These are phyloP conservation scores for Junonia oenone DNA, from an alignment of 2,888 invertebrate species.

Conservation along the genomic window DNA sequence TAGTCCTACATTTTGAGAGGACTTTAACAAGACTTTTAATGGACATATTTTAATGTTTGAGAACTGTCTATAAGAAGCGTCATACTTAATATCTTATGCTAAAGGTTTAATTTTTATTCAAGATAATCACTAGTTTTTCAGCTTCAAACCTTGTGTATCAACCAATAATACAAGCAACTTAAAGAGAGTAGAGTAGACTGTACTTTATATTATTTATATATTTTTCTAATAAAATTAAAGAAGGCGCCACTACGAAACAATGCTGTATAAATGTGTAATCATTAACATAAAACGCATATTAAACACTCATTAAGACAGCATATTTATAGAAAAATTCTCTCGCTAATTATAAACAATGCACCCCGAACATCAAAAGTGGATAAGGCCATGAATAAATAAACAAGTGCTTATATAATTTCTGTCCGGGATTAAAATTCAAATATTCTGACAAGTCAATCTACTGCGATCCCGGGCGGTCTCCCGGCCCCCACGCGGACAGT, in stretches of 20 bases:
- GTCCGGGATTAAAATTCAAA: constrained; percentile 78
- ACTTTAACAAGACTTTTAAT: no score
- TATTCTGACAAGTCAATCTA: constrained; percentile 81
- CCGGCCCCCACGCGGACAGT: constrained; percentile 42
- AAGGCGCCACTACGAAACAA: no score
- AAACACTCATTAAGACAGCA: background rate
- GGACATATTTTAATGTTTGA: background rate
- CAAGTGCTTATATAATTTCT: constrained; percentile 65
- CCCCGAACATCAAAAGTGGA: constrained; percentile 34
- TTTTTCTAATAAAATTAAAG: background rate
- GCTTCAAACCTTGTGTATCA: no score
- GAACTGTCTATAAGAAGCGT: no score
- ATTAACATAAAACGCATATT: background rate
- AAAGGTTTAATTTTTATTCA: background rate
- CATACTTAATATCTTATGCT: no score
- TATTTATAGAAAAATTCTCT: background rate
- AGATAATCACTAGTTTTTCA: no score
- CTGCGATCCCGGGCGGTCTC: constrained; percentile 59
- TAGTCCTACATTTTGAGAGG: background rate
- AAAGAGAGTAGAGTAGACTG: no score
- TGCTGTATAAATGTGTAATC: no score
- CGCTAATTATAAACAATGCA: constrained; percentile 30
- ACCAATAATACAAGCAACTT: no score
- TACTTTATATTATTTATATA: no score
- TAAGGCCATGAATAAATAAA: constrained; percentile 69